Conservation (phyloP, 1,140 invertebrate genomes). For the Pseudomyrmex concolor region DNA sequence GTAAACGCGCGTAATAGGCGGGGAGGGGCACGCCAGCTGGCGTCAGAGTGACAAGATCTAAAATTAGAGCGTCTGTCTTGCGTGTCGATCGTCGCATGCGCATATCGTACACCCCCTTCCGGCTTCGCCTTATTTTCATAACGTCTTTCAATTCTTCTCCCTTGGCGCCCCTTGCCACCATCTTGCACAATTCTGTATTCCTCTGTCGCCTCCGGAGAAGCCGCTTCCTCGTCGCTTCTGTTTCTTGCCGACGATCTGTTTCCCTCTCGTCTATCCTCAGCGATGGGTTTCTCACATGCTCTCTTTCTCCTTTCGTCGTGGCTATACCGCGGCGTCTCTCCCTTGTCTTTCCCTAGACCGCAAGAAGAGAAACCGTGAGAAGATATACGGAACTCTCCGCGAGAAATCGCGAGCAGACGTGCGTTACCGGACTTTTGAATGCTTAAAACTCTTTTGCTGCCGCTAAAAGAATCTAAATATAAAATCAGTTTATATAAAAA, state of each 20-base stretch:
- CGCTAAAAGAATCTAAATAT: neutral
- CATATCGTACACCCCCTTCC: conserved; percentile 83
- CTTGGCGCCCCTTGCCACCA: conserved; percentile 31
- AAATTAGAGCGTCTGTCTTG: conserved; percentile 83
- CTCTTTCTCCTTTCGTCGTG: conserved; percentile 18
- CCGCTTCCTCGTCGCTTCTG: conserved; percentile 49
- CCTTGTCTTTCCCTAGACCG: conserved; percentile 31
- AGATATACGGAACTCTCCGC: conserved; percentile 69
- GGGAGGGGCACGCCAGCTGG: conserved; percentile 83
- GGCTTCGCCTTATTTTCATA: conserved; percentile 84
- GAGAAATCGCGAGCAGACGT: conserved; percentile 7
- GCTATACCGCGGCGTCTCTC: neutral
- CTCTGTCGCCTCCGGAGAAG: conserved; percentile 14
- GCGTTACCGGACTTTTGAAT: neutral
- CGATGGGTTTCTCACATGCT: conserved; percentile 1
- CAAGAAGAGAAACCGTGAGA: conserved; percentile 80
- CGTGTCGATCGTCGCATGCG: conserved; percentile 85
- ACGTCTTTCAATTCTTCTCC: conserved; percentile 81
- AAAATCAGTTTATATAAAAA: neutral
- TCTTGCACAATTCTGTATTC: neutral
- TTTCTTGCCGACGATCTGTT: neutral
- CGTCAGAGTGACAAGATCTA: conserved; percentile 85
- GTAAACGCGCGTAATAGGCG: conserved; percentile 83
- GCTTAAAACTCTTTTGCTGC: neutral
- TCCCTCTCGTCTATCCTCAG: conserved; percentile 21